These are phyloP conservation scores for Coendou prehensilis DNA, from an alignment of 2,797 vertebrate species.

Conservation along the genomic window DNA sequence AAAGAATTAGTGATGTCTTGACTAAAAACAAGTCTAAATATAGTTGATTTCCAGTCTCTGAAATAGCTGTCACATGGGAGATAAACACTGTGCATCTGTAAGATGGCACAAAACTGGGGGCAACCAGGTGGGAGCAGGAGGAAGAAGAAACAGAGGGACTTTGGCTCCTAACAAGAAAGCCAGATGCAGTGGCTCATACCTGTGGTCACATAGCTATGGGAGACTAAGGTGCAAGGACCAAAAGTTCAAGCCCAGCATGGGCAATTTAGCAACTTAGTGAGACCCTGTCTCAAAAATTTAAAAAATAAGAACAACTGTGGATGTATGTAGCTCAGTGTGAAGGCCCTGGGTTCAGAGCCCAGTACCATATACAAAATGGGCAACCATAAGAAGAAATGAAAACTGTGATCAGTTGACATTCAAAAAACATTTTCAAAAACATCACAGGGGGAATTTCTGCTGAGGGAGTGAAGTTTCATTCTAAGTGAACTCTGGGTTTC, in stretches of 20 bases:
- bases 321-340: not conserved
- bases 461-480: not conserved
- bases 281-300: not conserved
- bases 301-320: not conserved
- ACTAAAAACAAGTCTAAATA: not conserved
- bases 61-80: not conserved
- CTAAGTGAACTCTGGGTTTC: not conserved
- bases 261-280: not conserved
- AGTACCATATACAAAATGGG: not conserved
- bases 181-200: not conserved
- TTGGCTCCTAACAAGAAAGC: not conserved
- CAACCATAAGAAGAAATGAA: not conserved
- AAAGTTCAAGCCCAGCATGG: not conserved
- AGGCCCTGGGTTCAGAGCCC: not conserved
- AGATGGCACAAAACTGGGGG: not conserved
- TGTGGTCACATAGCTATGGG: not conserved
- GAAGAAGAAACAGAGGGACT: not conserved
- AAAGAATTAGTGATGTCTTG: not conserved
- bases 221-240: not conserved
- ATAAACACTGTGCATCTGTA: not conserved
- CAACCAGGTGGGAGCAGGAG: accelerated
- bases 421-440: not conserved
- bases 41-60: not conserved
- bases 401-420: not conserved
- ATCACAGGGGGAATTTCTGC: not conserved